Evolutionary conservation across 1,140 invertebrate genomes (phyloP), one percentile per base, ranked within the genome.

Genomic region (Cotesia typhae): DNA sequence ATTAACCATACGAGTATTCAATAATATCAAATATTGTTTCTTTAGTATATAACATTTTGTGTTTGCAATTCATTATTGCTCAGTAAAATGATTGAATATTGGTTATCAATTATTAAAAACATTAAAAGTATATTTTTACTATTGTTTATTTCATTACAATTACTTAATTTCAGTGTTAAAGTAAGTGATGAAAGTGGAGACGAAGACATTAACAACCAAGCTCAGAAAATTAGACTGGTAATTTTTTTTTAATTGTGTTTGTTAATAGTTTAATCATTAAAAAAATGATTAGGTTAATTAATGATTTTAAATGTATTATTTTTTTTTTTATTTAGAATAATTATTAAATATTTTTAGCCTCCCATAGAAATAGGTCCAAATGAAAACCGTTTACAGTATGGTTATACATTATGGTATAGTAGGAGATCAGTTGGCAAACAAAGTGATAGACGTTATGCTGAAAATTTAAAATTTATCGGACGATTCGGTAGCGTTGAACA

Each of bases 401-500:
- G 92, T 55, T 97, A 97, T 86, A 93, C 94, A 79, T 89, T 97
- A 79, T 97, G 95, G 94, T 97, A 94, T 84, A 96, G 95, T 77
- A 89, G 91, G 77, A 88, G 94, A 83, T 88, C 89, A 72, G 89
- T 90, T 74, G 91, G 91, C 12, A 94, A 93, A 83, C 89, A 91
- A 76, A 87, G 88, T 71, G 89, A 88, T 72, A 87, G 89, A 78
- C 88, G 87, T 80, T 94, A 93, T 81, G 92, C 94, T 78, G 91
- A 92, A 80, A 92, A 92, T 82, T 82, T 89, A 72, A 89, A 89
- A 85, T 86, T 96, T 78, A 92, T 99, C 74, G 96, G 94, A 75
- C 90, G 93, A 79, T 95, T 95, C 87, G 94, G 90, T 9, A 93
- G 93, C 80, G 96, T 99, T 61, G 97, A 99, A 88, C 96, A 98